Evolutionary conservation across 37 sponge, comb jelly and placozoan genomes (phyloP), one percentile per base, ranked within the genome.

Genomic region (Ephydatia muelleri): DNA sequence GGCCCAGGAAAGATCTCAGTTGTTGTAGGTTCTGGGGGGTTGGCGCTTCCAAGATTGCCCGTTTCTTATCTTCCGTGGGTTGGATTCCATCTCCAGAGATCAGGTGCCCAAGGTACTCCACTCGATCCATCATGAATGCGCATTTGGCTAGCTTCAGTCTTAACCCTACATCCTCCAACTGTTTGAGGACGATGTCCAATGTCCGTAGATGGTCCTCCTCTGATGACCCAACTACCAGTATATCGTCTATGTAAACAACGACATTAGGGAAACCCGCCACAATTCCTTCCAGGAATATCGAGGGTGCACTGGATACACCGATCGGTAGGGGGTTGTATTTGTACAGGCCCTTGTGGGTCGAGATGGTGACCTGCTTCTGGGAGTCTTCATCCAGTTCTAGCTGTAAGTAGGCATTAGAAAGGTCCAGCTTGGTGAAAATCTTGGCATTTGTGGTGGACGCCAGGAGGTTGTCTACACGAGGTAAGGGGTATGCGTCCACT

Each of bases 271-370:
- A 19, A 2, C 90, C 90, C 27, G 32, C 75, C 47, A 93, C 67
- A 19, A 89, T 65, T 19, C n/a, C 27, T 33, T 93, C 93, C 89
- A 93, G 89, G 74, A 93, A 93, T 21, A 93, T 85, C 22, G 89
- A 78, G 16, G 87, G 78, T 5, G 90, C 83, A 43, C 47, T 43
- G 47, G 47, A 43, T 43, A 43, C 47, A 11, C 47, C 8, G 47
- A 43, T 11, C 22, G 80, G 80, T 4, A 78, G 66, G 19, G 57
- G 2, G 26, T 25, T 43, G 39, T 78, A 47, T n/a, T 65, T 38
- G 31, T 78, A 78, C 2, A 78, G 29, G 3, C 80, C 80, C 29
- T 78, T 36, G 40, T 78, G 80, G 28, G 65, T 78, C 23, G 35
- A 40, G 80, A 78, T 78, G 25, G 67, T 65, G 67, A 78, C 30